Evolutionary conservation across 2,888 invertebrate genomes (phyloP), one percentile per base, ranked within the genome.

Genomic region (Caradrina clavipalpis): DNA sequence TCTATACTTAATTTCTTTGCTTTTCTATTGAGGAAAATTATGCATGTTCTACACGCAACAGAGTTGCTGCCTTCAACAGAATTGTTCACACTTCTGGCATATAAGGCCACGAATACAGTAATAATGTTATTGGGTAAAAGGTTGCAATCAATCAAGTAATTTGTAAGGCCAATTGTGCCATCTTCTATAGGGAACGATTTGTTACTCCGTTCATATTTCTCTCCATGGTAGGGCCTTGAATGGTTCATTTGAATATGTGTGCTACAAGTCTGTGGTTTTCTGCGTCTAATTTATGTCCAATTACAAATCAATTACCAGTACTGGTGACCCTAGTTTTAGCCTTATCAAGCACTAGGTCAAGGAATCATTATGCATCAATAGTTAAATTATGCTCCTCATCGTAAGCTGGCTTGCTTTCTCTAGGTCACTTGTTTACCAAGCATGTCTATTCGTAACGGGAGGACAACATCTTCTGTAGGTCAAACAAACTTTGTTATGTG

Each of bases 361-460:
- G 89, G 89, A 84, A 80, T 83, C 73, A 78, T 81, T 78, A 79
- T 86, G 79, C 72, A 81, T 85, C 82, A 81, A 80, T 83, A 81
- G 84, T 77, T 71, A 86, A 88, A 88, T 84, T 82, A 80, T 72
- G 69, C 61, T 76, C 72, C 59, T 80, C 67, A 77, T 74, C 57
- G 73, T 70, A 76, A 76, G 69, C 71, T 69, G 69, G 61, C 58
- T 78, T 82, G 84, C 87, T 90, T 87, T 90, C 86, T 86, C 82
- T 86, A 78, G 85, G 87, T 87, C 87, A 86, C 77, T 80, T 85
- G 80, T 77, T 82, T 79, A 73, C 80, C 76, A 76, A 77, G 74
- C 76, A 79, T 74, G 76, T 64, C 78, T 81, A 84, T 84, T 86
- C 74, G 82, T 89, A 88, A 88, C 89, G 88, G 89, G 88, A 88